Conservation (phyloP, 2,113 vertebrate species). For the Chauna torquata region DNA sequence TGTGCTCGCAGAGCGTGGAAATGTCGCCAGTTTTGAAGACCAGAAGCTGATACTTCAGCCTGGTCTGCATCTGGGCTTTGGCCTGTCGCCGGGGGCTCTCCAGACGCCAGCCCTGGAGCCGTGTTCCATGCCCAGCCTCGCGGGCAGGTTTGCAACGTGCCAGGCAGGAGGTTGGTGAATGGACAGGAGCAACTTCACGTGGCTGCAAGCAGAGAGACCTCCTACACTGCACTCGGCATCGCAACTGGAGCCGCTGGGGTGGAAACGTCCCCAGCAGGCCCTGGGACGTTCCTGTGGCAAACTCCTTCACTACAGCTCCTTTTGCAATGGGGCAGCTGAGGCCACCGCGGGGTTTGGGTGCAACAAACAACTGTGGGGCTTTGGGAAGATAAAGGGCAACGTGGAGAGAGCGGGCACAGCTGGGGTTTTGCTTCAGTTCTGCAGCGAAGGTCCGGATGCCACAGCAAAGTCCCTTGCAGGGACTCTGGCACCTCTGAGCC, state of each 20-base stretch:
- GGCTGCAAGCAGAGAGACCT: background rate
- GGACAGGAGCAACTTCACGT: accelerated
- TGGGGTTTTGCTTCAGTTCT: background rate
- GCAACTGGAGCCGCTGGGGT: background rate
- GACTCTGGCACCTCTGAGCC: background rate
- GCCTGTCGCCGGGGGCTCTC: background rate
- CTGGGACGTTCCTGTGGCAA: background rate
- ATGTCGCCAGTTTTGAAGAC: background rate
- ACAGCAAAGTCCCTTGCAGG: accelerated
- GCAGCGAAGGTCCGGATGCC: background rate
- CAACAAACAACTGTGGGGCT: accelerated
- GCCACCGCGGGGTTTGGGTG: background rate
- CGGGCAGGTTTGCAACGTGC: accelerated
- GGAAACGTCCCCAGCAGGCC: background rate
- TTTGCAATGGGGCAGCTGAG: background rate
- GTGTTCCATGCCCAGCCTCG: accelerated
- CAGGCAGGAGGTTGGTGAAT: background rate
- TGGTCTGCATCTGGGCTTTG: background rate
- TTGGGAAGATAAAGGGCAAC: background rate
- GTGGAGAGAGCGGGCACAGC: background rate
- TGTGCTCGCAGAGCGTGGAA: background rate
- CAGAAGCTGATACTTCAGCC: background rate
- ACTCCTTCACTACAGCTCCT: background rate
- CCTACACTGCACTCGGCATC: background rate
- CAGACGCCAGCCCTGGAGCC: background rate